A percentile compares a stretch with the other conserved stretches of the same genome.
Evolutionary conservation across 2,797 vertebrate species (phyloP).

Genomic region (Macrochelys suwanniensis): DNA sequence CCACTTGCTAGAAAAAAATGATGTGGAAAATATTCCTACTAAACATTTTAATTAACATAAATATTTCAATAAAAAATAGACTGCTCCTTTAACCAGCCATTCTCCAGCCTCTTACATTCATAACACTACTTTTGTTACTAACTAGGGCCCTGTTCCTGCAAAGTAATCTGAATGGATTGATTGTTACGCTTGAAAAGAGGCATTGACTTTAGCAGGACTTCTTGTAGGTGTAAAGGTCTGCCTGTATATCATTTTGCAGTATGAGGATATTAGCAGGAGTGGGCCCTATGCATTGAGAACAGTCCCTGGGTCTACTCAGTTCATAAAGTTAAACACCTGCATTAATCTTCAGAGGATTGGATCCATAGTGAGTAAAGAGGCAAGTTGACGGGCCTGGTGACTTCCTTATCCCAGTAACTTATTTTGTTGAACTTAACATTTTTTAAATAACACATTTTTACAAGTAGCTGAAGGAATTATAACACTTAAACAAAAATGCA

Average conservation of each 20-base stretch:
- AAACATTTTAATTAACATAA: neutral
- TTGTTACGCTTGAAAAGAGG: neutral
- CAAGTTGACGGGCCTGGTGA: rapidly evolving
- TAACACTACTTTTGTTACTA: neutral
- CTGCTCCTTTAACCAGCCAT: neutral
- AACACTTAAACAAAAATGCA: neutral
- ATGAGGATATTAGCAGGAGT: neutral
- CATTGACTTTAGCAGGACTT: too few species aligned
- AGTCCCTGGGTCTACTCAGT: too few species aligned
- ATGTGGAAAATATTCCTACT: neutral
- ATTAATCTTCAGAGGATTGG: too few species aligned
- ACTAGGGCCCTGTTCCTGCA: neutral
- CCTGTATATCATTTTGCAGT: too few species aligned
- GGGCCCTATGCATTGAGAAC: too few species aligned
- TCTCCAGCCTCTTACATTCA: neutral
- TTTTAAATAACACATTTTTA: neutral
- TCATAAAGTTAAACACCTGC: too few species aligned
- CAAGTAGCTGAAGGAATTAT: neutral
- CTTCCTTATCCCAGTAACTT: neutral
- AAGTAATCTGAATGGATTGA: neutral
- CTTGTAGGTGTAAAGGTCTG: too few species aligned
- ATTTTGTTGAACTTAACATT: too few species aligned
- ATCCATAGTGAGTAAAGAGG: neutral
- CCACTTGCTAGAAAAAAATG: neutral
- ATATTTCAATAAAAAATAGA: neutral